Evolutionary conservation across 2,113 vertebrate genomes (phyloP).

Genomic region (Geococcyx californianus): DNA sequence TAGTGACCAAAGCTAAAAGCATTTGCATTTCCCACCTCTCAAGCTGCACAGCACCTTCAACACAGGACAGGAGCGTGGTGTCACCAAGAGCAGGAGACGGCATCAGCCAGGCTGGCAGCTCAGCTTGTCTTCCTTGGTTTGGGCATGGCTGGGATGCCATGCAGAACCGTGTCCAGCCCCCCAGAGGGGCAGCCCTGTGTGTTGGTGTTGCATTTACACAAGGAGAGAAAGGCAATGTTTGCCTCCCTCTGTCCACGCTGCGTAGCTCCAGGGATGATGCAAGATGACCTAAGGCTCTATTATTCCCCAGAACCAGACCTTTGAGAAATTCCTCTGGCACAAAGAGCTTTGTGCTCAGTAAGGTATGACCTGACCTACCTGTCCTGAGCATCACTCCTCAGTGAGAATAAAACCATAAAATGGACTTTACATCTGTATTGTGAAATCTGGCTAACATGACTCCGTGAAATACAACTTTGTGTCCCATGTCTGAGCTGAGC

Average conservation of each 20-base stretch:
- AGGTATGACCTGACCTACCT: not conserved
- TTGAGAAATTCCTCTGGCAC: not conserved
- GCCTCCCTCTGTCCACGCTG: not conserved
- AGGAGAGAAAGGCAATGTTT: not conserved
- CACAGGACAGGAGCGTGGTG: not conserved
- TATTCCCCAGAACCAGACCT: not conserved
- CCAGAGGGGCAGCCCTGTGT: not conserved
- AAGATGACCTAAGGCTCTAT: not conserved
- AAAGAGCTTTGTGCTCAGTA: not conserved
- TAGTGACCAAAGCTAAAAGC: not conserved
- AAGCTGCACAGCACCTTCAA: not conserved
- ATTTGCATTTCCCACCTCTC: not conserved
- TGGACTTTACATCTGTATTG: not conserved
- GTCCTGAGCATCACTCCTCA: not conserved
- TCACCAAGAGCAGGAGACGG: not conserved
- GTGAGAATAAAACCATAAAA: not conserved
- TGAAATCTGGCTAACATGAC: not conserved
- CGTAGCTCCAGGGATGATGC: not conserved
- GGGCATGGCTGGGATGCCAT: not conserved
- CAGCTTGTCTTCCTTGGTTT: no score
- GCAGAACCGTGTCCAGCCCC: accelerated
- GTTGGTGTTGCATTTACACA: not conserved
- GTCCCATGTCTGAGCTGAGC: accelerated
- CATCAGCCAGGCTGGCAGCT: accelerated
- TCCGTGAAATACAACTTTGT: not conserved